Base-by-base conservation (phyloP, 2,113 vertebrate genomes). In the Tamias sibiricus region DNA sequence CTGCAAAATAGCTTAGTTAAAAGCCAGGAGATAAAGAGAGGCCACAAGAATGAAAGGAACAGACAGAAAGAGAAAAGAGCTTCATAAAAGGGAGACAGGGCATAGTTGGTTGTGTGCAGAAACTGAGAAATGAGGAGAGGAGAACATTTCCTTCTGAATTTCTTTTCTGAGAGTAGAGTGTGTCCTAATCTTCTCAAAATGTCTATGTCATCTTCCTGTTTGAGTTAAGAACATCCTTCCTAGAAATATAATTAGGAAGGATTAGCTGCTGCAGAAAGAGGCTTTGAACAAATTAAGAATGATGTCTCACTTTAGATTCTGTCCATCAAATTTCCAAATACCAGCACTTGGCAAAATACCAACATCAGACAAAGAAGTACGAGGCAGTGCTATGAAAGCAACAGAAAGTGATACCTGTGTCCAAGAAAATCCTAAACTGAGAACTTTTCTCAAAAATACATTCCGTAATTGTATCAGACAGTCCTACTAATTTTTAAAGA, bases 161-260 rank as follows among this genome's bases (percentile, higher is more conserved):
- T 77, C 90, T 95, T 91, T 76, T 68, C 90, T 89, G 64, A 19
- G 47, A 92, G 47, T 90, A 49, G 91, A 93, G 68, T 47, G 47
- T 80, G 54, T 42, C 83, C 47, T 95, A 75, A 95, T 91, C 74
- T 62, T 79, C 91, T 95, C 87, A 75, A 95, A 96, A 96, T 52
- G 94, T 32, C 86, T 42, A 35, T 85, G 90, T 84, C 64, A 64
- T 89, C 95, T 97, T 97, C 94, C 97, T 92, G 92, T 85, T 62
- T 49, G 66, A 86, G 87, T 92, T 96, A 97, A 96, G 94, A 97
- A 91, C 82, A 96, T 95, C 94, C 96, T 97, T 97, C 97, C 92
- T 47, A 96, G 93, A 96, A 96, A 97, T 94, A 80, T 74, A 96
- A 97, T 96, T 96, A 97, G 93, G 94, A 94, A 76, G 91, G 95